Evolutionary conservation across 2,888 invertebrate genomes (phyloP).

Genomic region (Lasioglossum vierecki): DNA sequence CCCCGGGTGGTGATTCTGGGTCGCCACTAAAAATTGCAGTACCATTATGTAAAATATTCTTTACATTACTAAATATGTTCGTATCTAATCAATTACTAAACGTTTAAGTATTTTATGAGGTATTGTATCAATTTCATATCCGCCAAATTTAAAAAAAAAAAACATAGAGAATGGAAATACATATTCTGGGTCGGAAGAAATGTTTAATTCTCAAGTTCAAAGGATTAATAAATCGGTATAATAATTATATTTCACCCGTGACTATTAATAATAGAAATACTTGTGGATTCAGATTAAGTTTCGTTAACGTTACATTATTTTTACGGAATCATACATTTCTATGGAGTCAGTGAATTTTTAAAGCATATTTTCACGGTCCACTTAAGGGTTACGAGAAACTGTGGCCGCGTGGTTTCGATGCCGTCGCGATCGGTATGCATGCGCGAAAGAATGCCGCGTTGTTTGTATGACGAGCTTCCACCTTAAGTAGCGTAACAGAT

Average conservation of each 20-base stretch:
- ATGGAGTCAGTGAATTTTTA: background rate
- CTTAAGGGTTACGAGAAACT: conserved; percentile 1
- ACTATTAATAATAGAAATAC: background rate
- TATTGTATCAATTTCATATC: too few relatives aligned
- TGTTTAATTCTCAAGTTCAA: too few relatives aligned
- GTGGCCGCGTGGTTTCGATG: conserved; percentile 50
- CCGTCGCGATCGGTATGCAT: conserved; percentile 43
- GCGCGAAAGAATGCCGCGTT: conserved; percentile 41
- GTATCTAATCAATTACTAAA: too few relatives aligned
- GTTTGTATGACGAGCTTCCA: conserved; percentile 61
- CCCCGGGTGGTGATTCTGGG: too few relatives aligned
- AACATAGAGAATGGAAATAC: too few relatives aligned
- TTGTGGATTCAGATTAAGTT: background rate
- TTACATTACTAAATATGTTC: too few relatives aligned
- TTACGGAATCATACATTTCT: background rate
- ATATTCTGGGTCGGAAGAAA: too few relatives aligned
- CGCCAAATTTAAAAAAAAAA: too few relatives aligned
- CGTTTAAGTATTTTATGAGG: too few relatives aligned
- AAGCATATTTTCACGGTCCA: background rate
- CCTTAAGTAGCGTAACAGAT: conserved; percentile 40
- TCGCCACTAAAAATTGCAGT: too few relatives aligned
- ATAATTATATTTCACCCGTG: background rate
- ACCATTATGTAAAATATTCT: too few relatives aligned
- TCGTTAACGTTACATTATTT: background rate
- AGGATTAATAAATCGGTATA: background rate